phyloP scores from a whole-genome alignment of 2,113 vertebrate species.

The Procavia capensis region DNA sequence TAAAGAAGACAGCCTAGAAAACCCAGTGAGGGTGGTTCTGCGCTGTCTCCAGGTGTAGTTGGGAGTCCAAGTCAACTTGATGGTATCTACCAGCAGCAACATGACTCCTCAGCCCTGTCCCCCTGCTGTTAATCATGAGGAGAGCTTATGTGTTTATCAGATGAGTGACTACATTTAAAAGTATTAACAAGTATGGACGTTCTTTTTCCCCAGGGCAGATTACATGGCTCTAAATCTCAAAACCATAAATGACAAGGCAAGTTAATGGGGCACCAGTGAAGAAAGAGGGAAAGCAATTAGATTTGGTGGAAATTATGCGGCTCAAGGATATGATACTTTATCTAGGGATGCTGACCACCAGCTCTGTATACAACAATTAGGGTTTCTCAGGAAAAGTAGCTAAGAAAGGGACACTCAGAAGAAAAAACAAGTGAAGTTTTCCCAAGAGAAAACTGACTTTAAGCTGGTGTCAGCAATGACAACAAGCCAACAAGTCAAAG shows the following conservation, averaged over 20 bases:
- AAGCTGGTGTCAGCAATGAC: not conserved
- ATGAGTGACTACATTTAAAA: slow-evolving; percentile 9
- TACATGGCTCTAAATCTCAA: not conserved
- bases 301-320: not conserved
- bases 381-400: not conserved
- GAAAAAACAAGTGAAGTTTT: not conserved
- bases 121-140: not conserved
- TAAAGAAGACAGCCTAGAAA: not conserved
- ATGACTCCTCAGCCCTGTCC: no score
- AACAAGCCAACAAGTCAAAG: not conserved
- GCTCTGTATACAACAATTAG: not conserved
- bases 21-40: not conserved
- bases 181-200: not conserved
- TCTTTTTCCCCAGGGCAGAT: not conserved
- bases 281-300: not conserved
- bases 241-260: not conserved
- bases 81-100: not conserved
- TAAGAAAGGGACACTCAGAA: not conserved
- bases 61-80: not conserved
- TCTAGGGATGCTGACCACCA: not conserved
- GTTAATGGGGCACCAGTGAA: not conserved
- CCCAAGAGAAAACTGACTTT: not conserved
- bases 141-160: not conserved
- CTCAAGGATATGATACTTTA: not conserved
- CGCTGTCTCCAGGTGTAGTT: not conserved